Conservation (phyloP, 2,888 invertebrate genomes). For the Cantharis rustica region DNA sequence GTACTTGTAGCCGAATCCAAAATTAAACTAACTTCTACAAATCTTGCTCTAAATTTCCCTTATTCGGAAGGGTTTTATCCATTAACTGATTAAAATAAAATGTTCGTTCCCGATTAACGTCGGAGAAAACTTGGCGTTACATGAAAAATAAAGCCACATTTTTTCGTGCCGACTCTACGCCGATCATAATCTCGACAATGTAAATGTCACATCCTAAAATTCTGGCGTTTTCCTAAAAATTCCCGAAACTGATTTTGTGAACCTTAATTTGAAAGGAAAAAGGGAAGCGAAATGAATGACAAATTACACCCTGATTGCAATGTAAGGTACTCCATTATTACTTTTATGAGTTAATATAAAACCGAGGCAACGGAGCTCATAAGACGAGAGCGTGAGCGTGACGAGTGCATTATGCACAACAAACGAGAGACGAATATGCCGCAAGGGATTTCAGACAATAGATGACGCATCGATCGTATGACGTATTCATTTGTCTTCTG, state of each 20-base stretch:
- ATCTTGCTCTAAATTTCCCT: conserved; percentile 16
- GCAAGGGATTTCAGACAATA: conserved; percentile 47
- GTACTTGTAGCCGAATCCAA: conserved; percentile 13
- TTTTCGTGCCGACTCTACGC: not conserved
- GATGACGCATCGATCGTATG: conserved; percentile 52
- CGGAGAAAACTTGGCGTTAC: not conserved
- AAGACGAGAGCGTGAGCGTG: conserved; percentile 26
- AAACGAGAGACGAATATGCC: conserved; percentile 44
- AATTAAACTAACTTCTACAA: conserved; percentile 10
- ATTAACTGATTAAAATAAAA: conserved; percentile 49
- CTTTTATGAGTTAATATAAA: conserved; percentile 25
- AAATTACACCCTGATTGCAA: not conserved
- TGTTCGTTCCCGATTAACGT: conserved; percentile 45
- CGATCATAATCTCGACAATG: not conserved
- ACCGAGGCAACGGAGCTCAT: conserved; percentile 14
- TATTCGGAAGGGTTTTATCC: conserved; percentile 33
- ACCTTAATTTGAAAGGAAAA: not conserved
- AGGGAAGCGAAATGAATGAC: not conserved
- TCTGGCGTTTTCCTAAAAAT: not conserved
- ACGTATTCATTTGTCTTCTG: conserved; percentile 53
- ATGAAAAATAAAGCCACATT: not conserved
- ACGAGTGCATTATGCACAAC: conserved; percentile 33
- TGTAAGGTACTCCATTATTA: conserved; percentile 16
- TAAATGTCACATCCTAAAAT: not conserved
- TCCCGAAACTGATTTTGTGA: not conserved